A percentile compares a stretch with the other conserved stretches of the same genome.
These are phyloP conservation scores for Caenorhabditis zanzibari DNA, from an alignment of 2,888 invertebrate genomes.

Conservation along the genomic window DNA sequence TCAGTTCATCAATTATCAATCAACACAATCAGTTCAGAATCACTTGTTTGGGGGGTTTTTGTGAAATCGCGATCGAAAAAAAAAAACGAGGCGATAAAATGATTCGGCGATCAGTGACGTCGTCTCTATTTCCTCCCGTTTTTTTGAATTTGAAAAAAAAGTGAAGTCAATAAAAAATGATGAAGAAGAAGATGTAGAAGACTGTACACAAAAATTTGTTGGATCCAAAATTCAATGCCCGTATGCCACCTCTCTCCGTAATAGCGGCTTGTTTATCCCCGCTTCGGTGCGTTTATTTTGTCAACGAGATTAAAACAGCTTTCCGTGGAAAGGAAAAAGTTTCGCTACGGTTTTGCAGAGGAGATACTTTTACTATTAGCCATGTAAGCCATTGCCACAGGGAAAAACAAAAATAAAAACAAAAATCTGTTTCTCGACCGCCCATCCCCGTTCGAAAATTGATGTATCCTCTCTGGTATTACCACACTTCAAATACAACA, in stretches of 20 bases:
- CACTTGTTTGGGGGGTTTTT: constrained; percentile 48
- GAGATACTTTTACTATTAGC: constrained; percentile 24
- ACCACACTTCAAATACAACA: constrained; percentile 3
- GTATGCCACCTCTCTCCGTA: background rate
- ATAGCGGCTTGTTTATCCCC: constrained; percentile 59
- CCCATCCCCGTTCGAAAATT: constrained; percentile 44
- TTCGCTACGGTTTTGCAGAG: constrained; percentile 14
- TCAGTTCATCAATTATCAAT: constrained; percentile 31
- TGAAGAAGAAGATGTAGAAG: constrained; percentile 10
- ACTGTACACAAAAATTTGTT: constrained; percentile 28
- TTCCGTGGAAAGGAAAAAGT: background rate
- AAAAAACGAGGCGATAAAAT: constrained; percentile 17
- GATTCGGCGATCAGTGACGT: constrained; percentile 58
- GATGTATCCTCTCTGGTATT: constrained; percentile 32
- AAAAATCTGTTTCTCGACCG: constrained; percentile 10
- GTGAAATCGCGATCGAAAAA: constrained; percentile 25
- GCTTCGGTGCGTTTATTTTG: constrained; percentile 65
- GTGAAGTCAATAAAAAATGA: background rate
- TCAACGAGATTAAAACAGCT: constrained; percentile 63
- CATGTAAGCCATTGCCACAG: no score
- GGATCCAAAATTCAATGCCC: background rate
- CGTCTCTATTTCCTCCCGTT: constrained; percentile 9
- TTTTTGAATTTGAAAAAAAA: background rate
- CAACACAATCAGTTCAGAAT: constrained; percentile 6
- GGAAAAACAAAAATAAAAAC: constrained; percentile 1